Evolutionary conservation across 2,888 invertebrate species (phyloP).

Genomic region (Xylophagus ater): DNA sequence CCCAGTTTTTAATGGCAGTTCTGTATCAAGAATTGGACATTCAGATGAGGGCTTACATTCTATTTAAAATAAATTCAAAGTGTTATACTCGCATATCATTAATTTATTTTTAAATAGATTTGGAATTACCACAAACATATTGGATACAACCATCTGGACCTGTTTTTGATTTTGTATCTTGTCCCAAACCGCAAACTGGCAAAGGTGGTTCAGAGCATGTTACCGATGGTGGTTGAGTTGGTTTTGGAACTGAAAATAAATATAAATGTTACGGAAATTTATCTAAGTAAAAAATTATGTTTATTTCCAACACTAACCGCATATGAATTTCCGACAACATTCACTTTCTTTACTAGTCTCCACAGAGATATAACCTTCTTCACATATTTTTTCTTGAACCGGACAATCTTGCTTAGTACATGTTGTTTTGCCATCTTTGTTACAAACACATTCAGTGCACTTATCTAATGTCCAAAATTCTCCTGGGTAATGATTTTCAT

Average conservation of each 20-base stretch:
- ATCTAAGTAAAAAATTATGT: too few relatives aligned
- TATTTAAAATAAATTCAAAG: constrained; percentile 25
- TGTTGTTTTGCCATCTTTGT: constrained; percentile 43
- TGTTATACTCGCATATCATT: constrained; percentile 1
- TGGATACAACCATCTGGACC: constrained; percentile 56
- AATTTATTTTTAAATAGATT: constrained; percentile 8
- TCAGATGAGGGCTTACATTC: constrained; percentile 64
- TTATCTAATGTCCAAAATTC: constrained; percentile 54
- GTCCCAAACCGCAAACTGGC: constrained; percentile 59
- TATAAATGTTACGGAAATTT: too few relatives aligned
- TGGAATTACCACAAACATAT: constrained; percentile 56
- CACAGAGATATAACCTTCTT: constrained; percentile 46
- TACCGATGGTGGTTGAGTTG: constrained; percentile 38
- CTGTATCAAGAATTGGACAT: constrained; percentile 45
- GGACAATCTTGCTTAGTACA: constrained; percentile 53
- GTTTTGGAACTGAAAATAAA: constrained; percentile 42
- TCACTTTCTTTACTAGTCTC: constrained; percentile 45
- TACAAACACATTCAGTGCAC: constrained; percentile 64
- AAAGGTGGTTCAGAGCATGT: constrained; percentile 54
- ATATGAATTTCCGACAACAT: constrained; percentile 61
- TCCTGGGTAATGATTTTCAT: constrained; percentile 55
- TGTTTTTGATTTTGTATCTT: constrained; percentile 55
- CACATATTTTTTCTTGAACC: constrained; percentile 47
- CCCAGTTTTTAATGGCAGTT: constrained; percentile 48
- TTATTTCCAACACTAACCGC: constrained; percentile 50